phyloP scores from a whole-genome alignment of 2,888 invertebrate genomes.

The Melanotus villosus region DNA sequence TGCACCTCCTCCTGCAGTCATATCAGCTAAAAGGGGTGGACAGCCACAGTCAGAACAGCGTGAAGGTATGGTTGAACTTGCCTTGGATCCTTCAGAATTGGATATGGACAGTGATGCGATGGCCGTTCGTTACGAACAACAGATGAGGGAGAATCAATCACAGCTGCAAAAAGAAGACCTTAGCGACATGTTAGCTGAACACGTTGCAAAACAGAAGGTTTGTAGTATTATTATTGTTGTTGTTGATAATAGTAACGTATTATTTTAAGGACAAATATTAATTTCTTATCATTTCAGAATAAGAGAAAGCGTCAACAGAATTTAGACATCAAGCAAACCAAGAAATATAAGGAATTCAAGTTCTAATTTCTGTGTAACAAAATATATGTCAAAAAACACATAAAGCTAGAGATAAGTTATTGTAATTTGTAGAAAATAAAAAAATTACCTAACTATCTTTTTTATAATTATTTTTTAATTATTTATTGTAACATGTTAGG shows the following conservation, averaged over 20 bases:
- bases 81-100: slow-evolving; percentile 96
- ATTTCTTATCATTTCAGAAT: too few relatives aligned
- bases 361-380: slow-evolving; percentile 81
- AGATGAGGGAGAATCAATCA: slow-evolving; percentile 93
- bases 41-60: slow-evolving; percentile 65
- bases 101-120: slow-evolving; percentile 97
- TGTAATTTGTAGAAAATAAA: too few relatives aligned
- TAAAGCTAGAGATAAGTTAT: too few relatives aligned
- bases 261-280: too few relatives aligned
- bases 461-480: too few relatives aligned
- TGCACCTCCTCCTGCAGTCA: slow-evolving; percentile 71
- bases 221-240: too few relatives aligned
- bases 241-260: too few relatives aligned
- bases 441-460: too few relatives aligned
- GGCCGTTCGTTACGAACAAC: slow-evolving; percentile 96
- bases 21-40: slow-evolving; percentile 64
- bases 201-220: slow-evolving; percentile 96
- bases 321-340: slow-evolving; percentile 90
- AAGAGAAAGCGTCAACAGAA: slow-evolving; percentile 94
- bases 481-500: too few relatives aligned
- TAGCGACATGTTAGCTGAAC: slow-evolving; percentile 98
- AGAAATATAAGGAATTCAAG: slow-evolving; percentile 99
- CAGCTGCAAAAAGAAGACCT: slow-evolving; percentile 93
- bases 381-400: too few relatives aligned
- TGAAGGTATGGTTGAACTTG: slow-evolving; percentile 89